These are phyloP conservation scores for Liolophura sinensis DNA, from an alignment of 1,140 invertebrate species.

Conservation along the genomic window DNA sequence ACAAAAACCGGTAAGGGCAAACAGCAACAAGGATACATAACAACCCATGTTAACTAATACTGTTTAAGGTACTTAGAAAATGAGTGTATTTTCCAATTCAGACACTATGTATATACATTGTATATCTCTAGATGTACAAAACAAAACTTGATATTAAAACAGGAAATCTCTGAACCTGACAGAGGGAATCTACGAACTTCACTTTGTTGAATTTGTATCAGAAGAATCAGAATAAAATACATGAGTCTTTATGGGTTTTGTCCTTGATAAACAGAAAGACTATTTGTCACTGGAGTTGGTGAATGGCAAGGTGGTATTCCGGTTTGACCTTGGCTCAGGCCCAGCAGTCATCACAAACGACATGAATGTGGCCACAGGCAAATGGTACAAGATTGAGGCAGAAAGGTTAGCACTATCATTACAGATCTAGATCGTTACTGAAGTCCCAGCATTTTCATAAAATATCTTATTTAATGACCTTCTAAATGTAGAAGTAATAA, in stretches of 20 bases:
- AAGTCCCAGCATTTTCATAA: too few species aligned
- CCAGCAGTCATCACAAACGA: constrained; percentile 72
- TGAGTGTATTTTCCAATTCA: too few species aligned
- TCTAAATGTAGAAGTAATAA: too few species aligned
- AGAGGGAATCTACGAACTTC: too few species aligned
- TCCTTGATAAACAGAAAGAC: constrained; percentile 70
- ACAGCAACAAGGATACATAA: background rate
- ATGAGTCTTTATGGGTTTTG: background rate
- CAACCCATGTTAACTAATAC: background rate
- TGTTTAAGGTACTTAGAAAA: too few species aligned
- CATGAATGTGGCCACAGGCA: constrained; percentile 65
- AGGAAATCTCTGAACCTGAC: too few species aligned
- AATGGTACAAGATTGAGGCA: constrained; percentile 88
- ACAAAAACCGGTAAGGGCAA: constrained; percentile 23
- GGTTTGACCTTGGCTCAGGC: constrained; percentile 86
- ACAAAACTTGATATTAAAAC: too few species aligned
- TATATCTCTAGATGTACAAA: too few species aligned
- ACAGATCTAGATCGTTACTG: too few species aligned
- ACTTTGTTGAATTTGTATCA: background rate
- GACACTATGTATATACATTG: too few species aligned
- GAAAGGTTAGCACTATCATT: constrained; percentile 68
- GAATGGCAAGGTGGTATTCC: constrained; percentile 83
- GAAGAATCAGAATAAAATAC: background rate
- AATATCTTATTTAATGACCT: too few species aligned
- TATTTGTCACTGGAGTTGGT: constrained; percentile 91